Evolutionary conservation across 2,888 invertebrate species (phyloP).

Genomic region (Lysandra bellargus): DNA sequence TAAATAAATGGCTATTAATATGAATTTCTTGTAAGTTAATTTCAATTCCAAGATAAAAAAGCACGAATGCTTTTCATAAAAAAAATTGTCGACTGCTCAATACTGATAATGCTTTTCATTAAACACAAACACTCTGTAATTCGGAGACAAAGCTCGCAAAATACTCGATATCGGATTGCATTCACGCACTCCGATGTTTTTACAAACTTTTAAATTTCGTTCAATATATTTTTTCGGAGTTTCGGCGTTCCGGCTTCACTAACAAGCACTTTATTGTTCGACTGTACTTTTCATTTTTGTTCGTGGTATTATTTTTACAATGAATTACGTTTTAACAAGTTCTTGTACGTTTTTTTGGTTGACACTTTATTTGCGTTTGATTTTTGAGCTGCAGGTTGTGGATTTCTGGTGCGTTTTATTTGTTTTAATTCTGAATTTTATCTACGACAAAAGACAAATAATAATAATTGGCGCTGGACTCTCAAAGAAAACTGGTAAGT

Average conservation of each 20-base stretch:
- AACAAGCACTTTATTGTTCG: slow-evolving; percentile 22
- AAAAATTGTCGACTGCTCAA: neutral
- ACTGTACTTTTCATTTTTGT: neutral
- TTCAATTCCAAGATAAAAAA: too few species aligned
- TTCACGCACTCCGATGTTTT: slow-evolving; percentile 17
- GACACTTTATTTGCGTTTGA: neutral
- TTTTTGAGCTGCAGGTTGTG: neutral
- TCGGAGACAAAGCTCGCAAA: slow-evolving; percentile 18
- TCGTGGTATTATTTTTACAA: neutral
- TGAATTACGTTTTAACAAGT: neutral
- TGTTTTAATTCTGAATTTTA: neutral
- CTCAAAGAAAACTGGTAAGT: too few species aligned
- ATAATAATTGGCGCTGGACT: too few species aligned
- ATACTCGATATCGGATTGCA: slow-evolving; percentile 12
- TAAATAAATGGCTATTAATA: too few species aligned
- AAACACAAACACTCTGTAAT: slow-evolving; percentile 11
- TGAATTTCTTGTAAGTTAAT: too few species aligned
- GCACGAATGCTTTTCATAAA: too few species aligned
- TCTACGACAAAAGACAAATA: too few species aligned
- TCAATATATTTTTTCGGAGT: slow-evolving; percentile 2
- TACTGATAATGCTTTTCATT: neutral
- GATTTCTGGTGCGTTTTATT: too few species aligned
- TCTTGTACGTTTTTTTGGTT: neutral
- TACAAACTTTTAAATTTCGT: slow-evolving; percentile 19
- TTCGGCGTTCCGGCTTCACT: neutral